Base-by-base conservation (phyloP, 2,113 vertebrate species). In the Labrus mixtus region DNA sequence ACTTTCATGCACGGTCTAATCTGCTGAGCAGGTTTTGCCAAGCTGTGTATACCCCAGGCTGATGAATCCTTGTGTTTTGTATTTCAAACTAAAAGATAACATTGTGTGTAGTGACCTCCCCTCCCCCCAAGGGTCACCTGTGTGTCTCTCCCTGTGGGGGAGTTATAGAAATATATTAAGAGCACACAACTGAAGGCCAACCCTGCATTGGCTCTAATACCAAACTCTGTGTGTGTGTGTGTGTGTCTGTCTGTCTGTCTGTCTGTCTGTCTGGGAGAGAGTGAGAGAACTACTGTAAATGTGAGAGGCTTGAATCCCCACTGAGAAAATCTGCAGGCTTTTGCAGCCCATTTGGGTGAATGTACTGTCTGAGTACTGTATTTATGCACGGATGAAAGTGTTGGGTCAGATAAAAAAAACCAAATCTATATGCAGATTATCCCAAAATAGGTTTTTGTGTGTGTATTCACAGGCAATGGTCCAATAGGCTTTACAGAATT, bases 101-200 rank as follows among this genome's bases (percentile, higher is more conserved):
- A 78, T 83, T 67, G 29, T 43, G 16, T 87, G 81, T 23, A 2
- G 43, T 78, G 80, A 89, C 78, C 87, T 74, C 67, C 58, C 78
- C 73, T 76, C 74, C 74, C 48, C 80, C 86, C 74, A 22, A 73
- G 83, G 87, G 88, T 89, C 82, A 86, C 73, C 77, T 84, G 71
- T 83, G 62, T 83, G 46, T 66, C 66, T 84, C 64, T 64, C 76
- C 48, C 67, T 50, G 15, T 84, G 62, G 51, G 64, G 48, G 7
- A 45, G 45, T 71, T 78, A 63, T 68, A 50, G 55, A 76, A 68
- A 54, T 68, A 45, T 70, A 56, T 46, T 55, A 46, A 20, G 29
- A 73, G 53, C 13, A 56, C n/a, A n/a, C 43, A 64, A 25, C 4
- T 43, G 64, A 61, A 62, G 37, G 22, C 57, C 29, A 46, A 57